phyloP scores from a whole-genome alignment of 2,888 invertebrate genomes.

The Eumerus sabulonum region DNA sequence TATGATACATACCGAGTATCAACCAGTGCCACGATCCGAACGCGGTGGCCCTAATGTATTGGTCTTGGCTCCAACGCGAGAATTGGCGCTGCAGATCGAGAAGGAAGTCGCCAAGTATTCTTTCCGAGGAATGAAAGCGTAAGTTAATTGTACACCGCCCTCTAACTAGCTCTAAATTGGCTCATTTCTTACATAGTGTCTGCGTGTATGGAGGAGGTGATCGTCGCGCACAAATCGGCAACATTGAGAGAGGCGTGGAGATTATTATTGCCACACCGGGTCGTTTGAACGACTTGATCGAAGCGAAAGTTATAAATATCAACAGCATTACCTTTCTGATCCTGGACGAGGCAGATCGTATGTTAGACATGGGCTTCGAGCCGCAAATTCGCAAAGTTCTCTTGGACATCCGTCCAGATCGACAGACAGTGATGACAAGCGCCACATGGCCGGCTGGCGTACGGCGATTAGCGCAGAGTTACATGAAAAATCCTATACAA shows the following conservation, averaged over 20 bases:
- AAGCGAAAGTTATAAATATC: conserved; percentile 85
- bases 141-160: conserved; percentile 72
- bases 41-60: conserved; percentile 91
- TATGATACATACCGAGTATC: conserved; percentile 94
- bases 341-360: conserved; percentile 94
- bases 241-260: conserved; percentile 89
- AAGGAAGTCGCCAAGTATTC: conserved; percentile 93
- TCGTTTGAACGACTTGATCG: conserved; percentile 92
- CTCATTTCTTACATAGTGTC: conserved; percentile 81
- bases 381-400: conserved; percentile 92
- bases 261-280: conserved; percentile 98
- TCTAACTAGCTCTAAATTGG: neutral
- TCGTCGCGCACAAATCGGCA: conserved; percentile 87
- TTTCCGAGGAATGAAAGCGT: conserved; percentile 92
- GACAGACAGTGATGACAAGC: conserved; percentile 98
- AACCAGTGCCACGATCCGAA: conserved; percentile 85
- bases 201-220: conserved; percentile 96
- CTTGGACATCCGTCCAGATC: conserved; percentile 89
- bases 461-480: conserved; percentile 89
- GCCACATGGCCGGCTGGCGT: conserved; percentile 97
- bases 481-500: conserved; percentile 94
- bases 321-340: conserved; percentile 91
- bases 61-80: conserved; percentile 94
- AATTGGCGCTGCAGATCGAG: conserved; percentile 95
- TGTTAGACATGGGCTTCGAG: conserved; percentile 93